Evolutionary conservation across 2,888 invertebrate species (phyloP).

Genomic region (Lepidochrysops patricia): DNA sequence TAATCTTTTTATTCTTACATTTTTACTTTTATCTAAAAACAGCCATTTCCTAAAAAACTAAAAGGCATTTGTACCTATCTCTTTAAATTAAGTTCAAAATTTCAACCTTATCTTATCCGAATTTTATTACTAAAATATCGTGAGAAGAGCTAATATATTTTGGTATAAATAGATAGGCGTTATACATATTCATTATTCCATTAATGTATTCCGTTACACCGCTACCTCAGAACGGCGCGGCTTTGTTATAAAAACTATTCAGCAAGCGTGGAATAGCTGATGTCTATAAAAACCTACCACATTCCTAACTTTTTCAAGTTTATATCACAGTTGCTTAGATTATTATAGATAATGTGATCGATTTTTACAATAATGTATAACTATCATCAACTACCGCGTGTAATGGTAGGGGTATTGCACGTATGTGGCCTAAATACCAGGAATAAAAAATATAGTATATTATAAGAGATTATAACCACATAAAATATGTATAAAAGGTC

Average conservation of each 20-base stretch:
- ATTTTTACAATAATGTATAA: too few relatives aligned
- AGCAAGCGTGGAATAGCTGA: neutral
- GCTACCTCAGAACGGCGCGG: neutral
- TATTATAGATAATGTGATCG: too few relatives aligned
- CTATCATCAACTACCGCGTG: too few relatives aligned
- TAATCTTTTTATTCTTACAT: too few relatives aligned
- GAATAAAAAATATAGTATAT: too few relatives aligned
- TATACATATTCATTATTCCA: constrained; percentile 6
- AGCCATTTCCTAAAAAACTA: neutral
- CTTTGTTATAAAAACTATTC: neutral
- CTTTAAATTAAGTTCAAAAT: too few relatives aligned
- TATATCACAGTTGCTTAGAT: too few relatives aligned
- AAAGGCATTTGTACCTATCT: neutral
- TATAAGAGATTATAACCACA: too few relatives aligned
- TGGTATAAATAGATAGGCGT: constrained; percentile 1
- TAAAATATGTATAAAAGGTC: too few relatives aligned
- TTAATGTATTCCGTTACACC: neutral
- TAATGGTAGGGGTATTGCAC: too few relatives aligned
- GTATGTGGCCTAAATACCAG: too few relatives aligned
- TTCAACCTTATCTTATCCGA: neutral
- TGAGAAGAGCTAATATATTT: neutral
- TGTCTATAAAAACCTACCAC: neutral
- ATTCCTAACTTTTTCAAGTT: neutral
- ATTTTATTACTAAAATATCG: constrained; percentile 1
- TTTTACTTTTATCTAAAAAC: neutral